Base-by-base conservation (phyloP, 1,140 invertebrate species). In the Neodiprion pinetum region DNA sequence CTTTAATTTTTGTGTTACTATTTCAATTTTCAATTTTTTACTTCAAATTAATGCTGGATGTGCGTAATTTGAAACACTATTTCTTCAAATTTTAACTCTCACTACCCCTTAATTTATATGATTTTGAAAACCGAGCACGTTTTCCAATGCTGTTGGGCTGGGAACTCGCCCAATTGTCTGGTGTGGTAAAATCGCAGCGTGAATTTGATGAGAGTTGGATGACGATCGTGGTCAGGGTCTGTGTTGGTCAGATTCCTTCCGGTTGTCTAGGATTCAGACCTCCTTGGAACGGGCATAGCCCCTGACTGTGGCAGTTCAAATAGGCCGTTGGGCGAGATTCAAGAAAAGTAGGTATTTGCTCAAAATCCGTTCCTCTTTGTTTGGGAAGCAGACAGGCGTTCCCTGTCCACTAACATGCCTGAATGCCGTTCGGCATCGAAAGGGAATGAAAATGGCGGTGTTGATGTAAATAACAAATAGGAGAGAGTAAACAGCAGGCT, bases 381-480 rank as follows among this genome's bases (percentile, higher is more conserved):
- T 61, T 61, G 53, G 3, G 53, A 61, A 61, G 53, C n/a, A 9
- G 53, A 61, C 53, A 61, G 53, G 53, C 53, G n/a, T 61, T 61
- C 53, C 53, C 53, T 40, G 53, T 61, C 9, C 53, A 61, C 53
- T 12, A 61, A 14, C 53, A 14, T 61, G 53, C 5, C n/a, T 61
- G 11, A 17, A 61, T 23, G 12, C 17, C 67, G 67, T 7, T 21
- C 67, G 14, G 23, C 67, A 23, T 47, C 67, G 67, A 23, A 69
- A 61, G 11, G 17, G 40, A 69, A 69, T 69, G 67, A 69, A 69
- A 69, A 69, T 47, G 67, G 11, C 67, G 12, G 67, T 69, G 67
- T 69, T 69, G 67, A 69, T 69, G n/a, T 69, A 69, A 69, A 69
- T 69, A 69, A 69, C 67, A 69, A 69, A 69, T 23, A 69, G 67